Evolutionary conservation across 1,140 invertebrate genomes (phyloP).

Genomic region (Temnothorax longispinosus): DNA sequence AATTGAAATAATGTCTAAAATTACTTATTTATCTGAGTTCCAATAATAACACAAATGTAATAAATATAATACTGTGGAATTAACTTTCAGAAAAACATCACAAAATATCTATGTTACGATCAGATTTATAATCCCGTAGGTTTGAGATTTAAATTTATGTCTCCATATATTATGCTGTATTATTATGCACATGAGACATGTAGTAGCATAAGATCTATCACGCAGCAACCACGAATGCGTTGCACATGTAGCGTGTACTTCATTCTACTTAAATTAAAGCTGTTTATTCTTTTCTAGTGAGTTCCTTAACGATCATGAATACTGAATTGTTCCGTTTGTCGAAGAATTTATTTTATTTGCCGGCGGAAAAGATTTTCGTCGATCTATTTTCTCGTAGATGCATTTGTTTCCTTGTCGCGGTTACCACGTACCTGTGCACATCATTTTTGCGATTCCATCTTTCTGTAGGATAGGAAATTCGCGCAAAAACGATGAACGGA

Average conservation of each 20-base stretch:
- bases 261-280: background rate
- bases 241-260: background rate
- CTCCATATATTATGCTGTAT: background rate
- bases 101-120: background rate
- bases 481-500: background rate
- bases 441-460: background rate
- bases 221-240: background rate
- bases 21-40: background rate
- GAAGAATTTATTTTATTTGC: conserved; percentile 17
- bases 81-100: background rate
- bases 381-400: conserved; percentile 22
- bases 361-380: conserved; percentile 10
- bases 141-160: background rate
- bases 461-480: background rate
- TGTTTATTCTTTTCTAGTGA: background rate
- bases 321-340: background rate
- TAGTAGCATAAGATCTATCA: background rate
- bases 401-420: conserved; percentile 20
- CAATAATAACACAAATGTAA: background rate
- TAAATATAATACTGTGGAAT: background rate
- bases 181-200: background rate
- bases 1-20: background rate
- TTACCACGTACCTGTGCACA: background rate
- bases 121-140: background rate
- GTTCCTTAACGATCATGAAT: conserved; percentile 1